phyloP scores from a whole-genome alignment of 2,113 vertebrate genomes.

The Noctilio leporinus region DNA sequence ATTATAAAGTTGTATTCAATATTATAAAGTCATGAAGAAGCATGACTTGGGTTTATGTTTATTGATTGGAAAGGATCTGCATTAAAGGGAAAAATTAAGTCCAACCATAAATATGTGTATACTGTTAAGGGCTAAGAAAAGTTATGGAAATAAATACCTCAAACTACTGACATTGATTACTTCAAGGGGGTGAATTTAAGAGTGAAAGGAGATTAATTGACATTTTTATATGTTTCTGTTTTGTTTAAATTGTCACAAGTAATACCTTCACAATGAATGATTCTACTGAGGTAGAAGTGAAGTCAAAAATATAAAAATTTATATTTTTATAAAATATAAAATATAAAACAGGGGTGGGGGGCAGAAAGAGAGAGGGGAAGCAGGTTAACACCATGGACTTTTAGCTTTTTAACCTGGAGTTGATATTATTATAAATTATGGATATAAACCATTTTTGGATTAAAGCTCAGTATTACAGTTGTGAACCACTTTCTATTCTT shows the following conservation, averaged over 20 bases:
- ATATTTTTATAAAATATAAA: no score
- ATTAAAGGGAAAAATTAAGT: background rate
- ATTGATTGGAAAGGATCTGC: background rate
- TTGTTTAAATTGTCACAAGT: constrained; percentile 11
- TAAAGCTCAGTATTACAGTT: background rate
- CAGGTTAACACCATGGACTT: background rate
- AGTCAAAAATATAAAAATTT: no score
- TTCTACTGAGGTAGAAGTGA: background rate
- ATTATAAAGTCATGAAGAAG: background rate
- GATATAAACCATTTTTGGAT: background rate
- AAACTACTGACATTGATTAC: background rate
- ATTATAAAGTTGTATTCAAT: background rate
- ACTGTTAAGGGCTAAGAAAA: background rate
- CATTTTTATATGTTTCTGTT: background rate
- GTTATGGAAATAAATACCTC: background rate
- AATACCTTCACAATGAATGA: background rate
- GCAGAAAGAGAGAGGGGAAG: background rate
- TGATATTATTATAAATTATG: constrained; percentile 12
- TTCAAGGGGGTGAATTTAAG: background rate
- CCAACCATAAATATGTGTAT: background rate
- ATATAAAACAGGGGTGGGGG: background rate
- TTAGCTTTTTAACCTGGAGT: background rate
- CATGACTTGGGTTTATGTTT: background rate
- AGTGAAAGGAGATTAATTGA: background rate
- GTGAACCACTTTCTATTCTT: background rate